A percentile compares a stretch with the other conserved stretches of the same genome.
These are phyloP conservation scores for Tetrapedia diversipes DNA, from an alignment of 2,888 invertebrate species.

Conservation along the genomic window DNA sequence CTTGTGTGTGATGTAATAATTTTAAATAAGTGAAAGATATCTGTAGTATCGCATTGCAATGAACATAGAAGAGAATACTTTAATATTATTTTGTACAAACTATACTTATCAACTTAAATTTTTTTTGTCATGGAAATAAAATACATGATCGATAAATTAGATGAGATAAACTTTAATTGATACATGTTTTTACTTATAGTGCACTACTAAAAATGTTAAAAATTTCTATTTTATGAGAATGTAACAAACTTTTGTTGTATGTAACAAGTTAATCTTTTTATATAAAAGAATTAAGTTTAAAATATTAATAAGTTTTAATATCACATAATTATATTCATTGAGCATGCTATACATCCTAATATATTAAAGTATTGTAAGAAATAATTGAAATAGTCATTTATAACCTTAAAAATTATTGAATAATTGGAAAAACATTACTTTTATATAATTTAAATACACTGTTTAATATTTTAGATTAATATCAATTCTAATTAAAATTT, in stretches of 20 bases:
- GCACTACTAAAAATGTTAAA: background rate
- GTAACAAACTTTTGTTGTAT: background rate
- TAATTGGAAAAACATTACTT: background rate
- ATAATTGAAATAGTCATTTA: background rate
- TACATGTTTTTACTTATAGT: background rate
- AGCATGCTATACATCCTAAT: too few species aligned
- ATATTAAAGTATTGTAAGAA: background rate
- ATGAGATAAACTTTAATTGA: slow-evolving; percentile 7
- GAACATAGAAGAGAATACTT: slow-evolving; percentile 26
- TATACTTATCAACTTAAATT: background rate
- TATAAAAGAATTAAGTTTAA: background rate
- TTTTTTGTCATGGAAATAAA: background rate
- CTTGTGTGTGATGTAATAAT: slow-evolving; percentile 37
- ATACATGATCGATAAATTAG: background rate
- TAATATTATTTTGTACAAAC: slow-evolving; percentile 22
- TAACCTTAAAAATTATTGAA: slow-evolving; percentile 1
- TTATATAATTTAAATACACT: background rate
- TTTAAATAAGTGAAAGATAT: slow-evolving; percentile 12
- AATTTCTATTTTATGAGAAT: background rate
- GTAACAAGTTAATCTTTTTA: background rate
- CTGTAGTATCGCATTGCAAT: slow-evolving; percentile 21
- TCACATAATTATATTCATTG: too few species aligned
- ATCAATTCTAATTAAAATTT: background rate
- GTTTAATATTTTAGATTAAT: background rate
- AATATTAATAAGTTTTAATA: background rate